Evolutionary conservation across 2,888 invertebrate species (phyloP).

Genomic region (Alitta virens): DNA sequence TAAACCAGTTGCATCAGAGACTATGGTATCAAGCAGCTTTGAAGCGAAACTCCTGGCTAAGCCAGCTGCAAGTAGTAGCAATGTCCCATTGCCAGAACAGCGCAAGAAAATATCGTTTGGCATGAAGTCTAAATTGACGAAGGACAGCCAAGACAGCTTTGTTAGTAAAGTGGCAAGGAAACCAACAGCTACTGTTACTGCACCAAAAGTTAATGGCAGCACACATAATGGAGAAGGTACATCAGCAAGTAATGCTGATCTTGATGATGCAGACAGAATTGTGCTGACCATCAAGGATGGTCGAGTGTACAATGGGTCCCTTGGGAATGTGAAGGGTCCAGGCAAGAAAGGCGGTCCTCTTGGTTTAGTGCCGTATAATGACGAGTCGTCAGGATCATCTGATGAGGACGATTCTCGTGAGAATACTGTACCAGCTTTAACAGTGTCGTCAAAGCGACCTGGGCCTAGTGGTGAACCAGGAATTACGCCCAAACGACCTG

Average conservation of each 20-base stretch:
- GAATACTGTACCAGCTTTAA: background rate
- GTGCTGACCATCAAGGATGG: conserved; percentile 54
- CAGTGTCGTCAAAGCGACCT: conserved; percentile 1
- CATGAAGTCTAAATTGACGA: too few relatives aligned
- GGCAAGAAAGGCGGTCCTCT: background rate
- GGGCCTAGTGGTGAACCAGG: background rate
- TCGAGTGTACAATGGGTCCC: conserved; percentile 34
- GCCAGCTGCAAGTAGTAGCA: too few relatives aligned
- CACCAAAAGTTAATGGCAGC: too few relatives aligned
- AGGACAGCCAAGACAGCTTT: too few relatives aligned
- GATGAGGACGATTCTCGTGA: background rate
- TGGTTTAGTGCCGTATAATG: conserved; percentile 52
- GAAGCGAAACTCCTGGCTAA: too few relatives aligned
- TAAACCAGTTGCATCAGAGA: too few relatives aligned
- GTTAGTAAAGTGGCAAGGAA: conserved; percentile 1
- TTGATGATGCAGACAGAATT: conserved; percentile 33
- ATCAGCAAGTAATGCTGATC: too few relatives aligned
- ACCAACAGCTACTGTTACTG: conserved; percentile 23
- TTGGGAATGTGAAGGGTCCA: background rate
- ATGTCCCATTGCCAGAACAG: too few relatives aligned
- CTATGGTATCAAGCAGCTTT: too few relatives aligned
- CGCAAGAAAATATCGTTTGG: too few relatives aligned
- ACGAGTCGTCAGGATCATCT: conserved; percentile 40
- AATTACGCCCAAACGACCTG: too few relatives aligned
- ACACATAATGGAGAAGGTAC: too few relatives aligned